Evolutionary conservation across 1,140 invertebrate genomes (phyloP).

Genomic region (Maconellicoccus hirsutus): DNA sequence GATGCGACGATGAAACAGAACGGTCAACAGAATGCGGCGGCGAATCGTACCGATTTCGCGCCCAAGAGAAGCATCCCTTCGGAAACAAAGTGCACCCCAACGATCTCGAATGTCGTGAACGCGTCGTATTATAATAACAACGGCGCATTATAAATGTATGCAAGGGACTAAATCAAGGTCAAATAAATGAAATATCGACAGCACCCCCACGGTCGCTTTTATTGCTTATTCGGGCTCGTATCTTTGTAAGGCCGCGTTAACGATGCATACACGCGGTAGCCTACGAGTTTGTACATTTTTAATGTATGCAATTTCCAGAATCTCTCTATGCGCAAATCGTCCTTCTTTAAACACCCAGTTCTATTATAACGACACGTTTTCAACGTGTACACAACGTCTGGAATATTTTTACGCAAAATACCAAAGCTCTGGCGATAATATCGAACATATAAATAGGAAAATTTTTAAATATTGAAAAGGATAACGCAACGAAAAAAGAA

Average conservation of each 20-base stretch:
- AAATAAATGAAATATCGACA: slow-evolving; percentile 9
- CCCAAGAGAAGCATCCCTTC: not conserved
- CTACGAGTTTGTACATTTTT: not conserved
- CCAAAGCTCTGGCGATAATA: too few relatives aligned
- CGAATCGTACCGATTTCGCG: not conserved
- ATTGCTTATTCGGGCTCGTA: not conserved
- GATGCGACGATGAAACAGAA: not conserved
- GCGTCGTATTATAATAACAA: not conserved
- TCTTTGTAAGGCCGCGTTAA: not conserved
- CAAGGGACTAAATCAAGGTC: slow-evolving; percentile 7
- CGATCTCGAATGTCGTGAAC: not conserved
- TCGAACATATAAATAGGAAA: too few relatives aligned
- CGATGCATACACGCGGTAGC: not conserved
- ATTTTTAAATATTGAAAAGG: too few relatives aligned
- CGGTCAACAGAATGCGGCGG: not conserved
- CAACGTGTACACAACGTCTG: not conserved
- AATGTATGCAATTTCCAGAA: not conserved
- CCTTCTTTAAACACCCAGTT: not conserved
- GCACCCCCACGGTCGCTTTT: slow-evolving; percentile 6
- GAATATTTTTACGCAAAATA: too few relatives aligned
- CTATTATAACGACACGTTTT: not conserved
- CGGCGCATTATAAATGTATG: slow-evolving; percentile 3
- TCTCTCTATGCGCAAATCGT: not conserved
- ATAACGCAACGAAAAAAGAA: not conserved
- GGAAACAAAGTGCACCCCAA: not conserved